Evolutionary conservation across 2,113 vertebrate genomes (phyloP).

Genomic region (Psammodynastes pulverulentus): DNA sequence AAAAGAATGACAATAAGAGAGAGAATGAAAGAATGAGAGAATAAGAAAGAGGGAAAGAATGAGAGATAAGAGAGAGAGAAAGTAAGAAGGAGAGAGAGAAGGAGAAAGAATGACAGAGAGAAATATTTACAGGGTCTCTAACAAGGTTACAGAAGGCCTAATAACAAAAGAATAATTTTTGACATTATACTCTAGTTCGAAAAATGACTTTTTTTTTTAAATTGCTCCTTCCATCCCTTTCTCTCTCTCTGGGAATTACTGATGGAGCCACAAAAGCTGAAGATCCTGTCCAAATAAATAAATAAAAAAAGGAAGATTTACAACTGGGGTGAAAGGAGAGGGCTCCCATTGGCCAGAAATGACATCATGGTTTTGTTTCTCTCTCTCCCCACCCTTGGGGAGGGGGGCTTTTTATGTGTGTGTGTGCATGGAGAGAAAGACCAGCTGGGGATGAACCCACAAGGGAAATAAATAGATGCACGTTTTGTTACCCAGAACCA

Average conservation of each 20-base stretch:
- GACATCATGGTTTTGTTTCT: not conserved
- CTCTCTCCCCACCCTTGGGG: not conserved
- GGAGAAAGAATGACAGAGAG: not conserved
- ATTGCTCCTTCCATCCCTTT: not conserved
- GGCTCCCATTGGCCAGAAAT: not conserved
- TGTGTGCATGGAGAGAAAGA: not conserved
- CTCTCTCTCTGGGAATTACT: not conserved
- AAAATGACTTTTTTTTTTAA: not conserved
- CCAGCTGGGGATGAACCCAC: not conserved
- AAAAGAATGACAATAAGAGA: no score
- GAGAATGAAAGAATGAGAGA: no score
- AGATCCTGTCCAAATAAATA: not conserved
- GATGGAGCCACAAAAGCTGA: not conserved
- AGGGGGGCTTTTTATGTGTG: not conserved
- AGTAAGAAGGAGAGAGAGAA: no score
- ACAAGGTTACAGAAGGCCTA: not conserved
- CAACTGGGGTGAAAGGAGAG: not conserved
- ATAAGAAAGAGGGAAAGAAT: no score
- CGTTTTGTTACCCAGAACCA: not conserved
- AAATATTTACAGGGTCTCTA: not conserved
- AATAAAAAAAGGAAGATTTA: not conserved
- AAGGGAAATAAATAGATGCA: not conserved
- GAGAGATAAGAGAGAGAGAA: no score
- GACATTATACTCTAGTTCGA: not conserved
- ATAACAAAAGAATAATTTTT: not conserved